Evolutionary conservation across 1,140 invertebrate genomes (phyloP), one percentile per base, ranked within the genome.

Genomic region (Danaus plexippus): DNA sequence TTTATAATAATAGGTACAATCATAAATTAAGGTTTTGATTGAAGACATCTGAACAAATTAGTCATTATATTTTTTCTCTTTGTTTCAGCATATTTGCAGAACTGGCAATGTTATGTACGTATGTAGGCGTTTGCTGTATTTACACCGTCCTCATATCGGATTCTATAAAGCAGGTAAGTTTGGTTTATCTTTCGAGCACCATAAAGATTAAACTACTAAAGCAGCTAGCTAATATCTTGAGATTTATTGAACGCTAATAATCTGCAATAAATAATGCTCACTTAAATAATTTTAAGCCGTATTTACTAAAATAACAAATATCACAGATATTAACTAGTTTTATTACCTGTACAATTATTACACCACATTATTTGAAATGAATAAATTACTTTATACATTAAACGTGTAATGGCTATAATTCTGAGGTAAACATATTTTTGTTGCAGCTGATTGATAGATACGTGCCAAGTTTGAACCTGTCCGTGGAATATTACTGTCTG

Each of bases 61-160:
- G 44, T 9, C 22, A 32, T 32, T 32, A 43, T 6, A 9, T 15
- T n/a, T 11, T 11, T 10, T 7, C n/a, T 15, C n/a, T 48, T 50
- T 49, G 32, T 76, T 87, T 15, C 79, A 92, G 90, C 67, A 78
- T 89, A 62, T 88, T 92, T 58, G 91, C 92, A 0, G 91, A 94
- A 64, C 80, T 88, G 13, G 88, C 91, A 0, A 68, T 94, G 10
- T 84, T 91, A 51, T 85, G 88, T 1, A 93, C 93, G 0, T 93
- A 93, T 68, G 88, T 91, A 54, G 91, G 92, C 5, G 92, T 93
- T 11, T 89, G 90, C 52, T 93, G 92, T 63, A 94, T 94, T n/a
- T 95, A 94, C 67, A 89, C 94, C 11, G 92, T 94, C 1, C 92
- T 95, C 59, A 90, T 95, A 64, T 87, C 92, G 2, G 89, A 89